Evolutionary conservation across 1,140 invertebrate species (phyloP), one percentile per base, ranked within the genome.

Genomic region (Nymphalis io): DNA sequence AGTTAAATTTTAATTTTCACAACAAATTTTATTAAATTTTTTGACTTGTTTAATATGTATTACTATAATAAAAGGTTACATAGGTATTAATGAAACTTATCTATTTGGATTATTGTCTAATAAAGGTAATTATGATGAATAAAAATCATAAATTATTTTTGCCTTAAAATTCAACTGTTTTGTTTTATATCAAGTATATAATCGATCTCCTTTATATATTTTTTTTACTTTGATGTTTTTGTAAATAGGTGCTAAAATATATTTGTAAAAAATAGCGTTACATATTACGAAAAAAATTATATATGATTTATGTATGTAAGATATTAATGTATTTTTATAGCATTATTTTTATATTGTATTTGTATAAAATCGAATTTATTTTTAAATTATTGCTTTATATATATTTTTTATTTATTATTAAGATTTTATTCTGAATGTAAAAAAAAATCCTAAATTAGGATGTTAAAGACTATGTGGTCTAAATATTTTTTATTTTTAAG

Each of bases 391-490:
- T 44, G 44, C 53, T 60, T 51, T 13, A 3, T 18, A 21, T 18
- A 68, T 61, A 18, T 13, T 57, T 20, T 57, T 61, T 33, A 33
- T 33, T 57, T 55, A 40, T 57, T 23, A 27, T 12, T 53, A 61
- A 38, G 21, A 42, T 55, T 21, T 3, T 15, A 60, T 12, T 40
- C 20, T 44, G 16, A 64, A 15, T 53, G 23, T 51, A 16, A 53
- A 40, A 44, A 23, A 58, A 74, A 74, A 69, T 75, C 73, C 73
- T 75, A 75, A 75, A 75, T 75, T 75, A 75, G 73, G 73, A 68
- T 70, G 21, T 27, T 39, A 18, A 38, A 44, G 73, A 68, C 69
- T 72, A 75, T 64, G 73, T 75, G 73, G 73, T 65, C 69, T 57
- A 40, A 39, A 39, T 55, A 63, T 58, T 23, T 60, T 53, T 64